Evolutionary conservation across 2,888 invertebrate species (phyloP).

Genomic region (Acheta domesticus): DNA sequence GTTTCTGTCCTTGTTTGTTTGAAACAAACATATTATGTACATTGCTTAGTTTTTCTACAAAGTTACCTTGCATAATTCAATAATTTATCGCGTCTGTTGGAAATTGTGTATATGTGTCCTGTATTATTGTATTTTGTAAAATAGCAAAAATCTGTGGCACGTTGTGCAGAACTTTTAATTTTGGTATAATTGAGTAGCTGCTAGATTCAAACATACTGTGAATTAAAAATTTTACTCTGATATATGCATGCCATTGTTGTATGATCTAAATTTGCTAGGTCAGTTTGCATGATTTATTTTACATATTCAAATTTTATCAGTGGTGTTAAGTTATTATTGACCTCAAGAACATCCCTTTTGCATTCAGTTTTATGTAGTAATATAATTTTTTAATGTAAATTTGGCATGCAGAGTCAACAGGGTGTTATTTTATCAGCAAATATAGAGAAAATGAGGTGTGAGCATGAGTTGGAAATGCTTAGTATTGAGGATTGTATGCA

Average conservation of each 20-base stretch:
- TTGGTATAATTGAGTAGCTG: background rate
- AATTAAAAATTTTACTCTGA: background rate
- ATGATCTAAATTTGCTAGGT: background rate
- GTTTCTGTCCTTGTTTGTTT: too few relatives aligned
- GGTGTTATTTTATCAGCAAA: background rate
- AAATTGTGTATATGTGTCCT: background rate
- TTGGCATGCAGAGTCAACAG: constrained; percentile 3
- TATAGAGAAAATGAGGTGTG: background rate
- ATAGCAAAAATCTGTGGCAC: background rate
- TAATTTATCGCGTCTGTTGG: too few relatives aligned
- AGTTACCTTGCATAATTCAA: too few relatives aligned
- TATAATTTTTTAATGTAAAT: background rate
- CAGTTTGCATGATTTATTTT: background rate
- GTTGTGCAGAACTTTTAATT: background rate
- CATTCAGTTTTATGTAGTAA: constrained; percentile 6
- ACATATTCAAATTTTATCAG: background rate
- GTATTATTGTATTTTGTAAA: constrained; percentile 8
- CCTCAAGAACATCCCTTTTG: background rate
- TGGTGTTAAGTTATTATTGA: background rate
- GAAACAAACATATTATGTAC: background rate
- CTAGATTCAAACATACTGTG: background rate
- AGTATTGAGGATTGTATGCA: background rate
- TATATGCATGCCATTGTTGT: background rate
- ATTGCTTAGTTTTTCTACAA: background rate
- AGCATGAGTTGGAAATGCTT: background rate